Conservation (phyloP, 2,797 vertebrate genomes). For the Typhlichthys subterraneus region DNA sequence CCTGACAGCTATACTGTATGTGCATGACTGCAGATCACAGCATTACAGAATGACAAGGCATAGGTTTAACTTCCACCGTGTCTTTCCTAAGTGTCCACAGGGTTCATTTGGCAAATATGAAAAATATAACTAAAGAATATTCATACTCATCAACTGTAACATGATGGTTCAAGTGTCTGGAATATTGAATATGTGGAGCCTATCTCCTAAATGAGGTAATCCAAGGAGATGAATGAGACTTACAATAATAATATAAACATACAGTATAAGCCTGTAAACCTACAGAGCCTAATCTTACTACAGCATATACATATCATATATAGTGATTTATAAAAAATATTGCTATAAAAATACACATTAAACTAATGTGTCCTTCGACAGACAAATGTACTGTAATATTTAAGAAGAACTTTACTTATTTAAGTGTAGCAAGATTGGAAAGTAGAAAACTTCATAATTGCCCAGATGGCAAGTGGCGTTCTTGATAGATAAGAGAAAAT, state of each 20-base stretch:
- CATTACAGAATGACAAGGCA: conserved; percentile 18
- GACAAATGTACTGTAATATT: background rate
- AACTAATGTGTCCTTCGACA: no score
- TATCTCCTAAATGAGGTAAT: conserved; percentile 8
- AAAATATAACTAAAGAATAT: conserved; percentile 2
- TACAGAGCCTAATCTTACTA: no score
- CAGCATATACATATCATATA: no score
- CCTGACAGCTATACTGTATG: conserved; percentile 43
- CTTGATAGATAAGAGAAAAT: conserved; percentile 49
- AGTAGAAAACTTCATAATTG: conserved; percentile 57
- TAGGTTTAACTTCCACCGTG: conserved; percentile 13
- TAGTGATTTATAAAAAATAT: no score
- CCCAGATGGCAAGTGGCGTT: conserved; percentile 68
- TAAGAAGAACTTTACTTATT: conserved; percentile 4
- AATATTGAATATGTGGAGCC: conserved; percentile 13
- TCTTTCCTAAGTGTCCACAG: conserved; percentile 23
- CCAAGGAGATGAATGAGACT: conserved; percentile 1
- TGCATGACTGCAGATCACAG: conserved; percentile 49
- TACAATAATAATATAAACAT: no score
- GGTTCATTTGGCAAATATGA: conserved; percentile 30
- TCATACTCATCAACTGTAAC: conserved; percentile 8
- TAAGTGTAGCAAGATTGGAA: conserved; percentile 33
- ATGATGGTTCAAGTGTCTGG: conserved; percentile 14
- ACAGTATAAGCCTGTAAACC: no score
- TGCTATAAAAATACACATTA: no score